Base-by-base conservation (phyloP, 2,888 invertebrate genomes). In the Tachina fera region DNA sequence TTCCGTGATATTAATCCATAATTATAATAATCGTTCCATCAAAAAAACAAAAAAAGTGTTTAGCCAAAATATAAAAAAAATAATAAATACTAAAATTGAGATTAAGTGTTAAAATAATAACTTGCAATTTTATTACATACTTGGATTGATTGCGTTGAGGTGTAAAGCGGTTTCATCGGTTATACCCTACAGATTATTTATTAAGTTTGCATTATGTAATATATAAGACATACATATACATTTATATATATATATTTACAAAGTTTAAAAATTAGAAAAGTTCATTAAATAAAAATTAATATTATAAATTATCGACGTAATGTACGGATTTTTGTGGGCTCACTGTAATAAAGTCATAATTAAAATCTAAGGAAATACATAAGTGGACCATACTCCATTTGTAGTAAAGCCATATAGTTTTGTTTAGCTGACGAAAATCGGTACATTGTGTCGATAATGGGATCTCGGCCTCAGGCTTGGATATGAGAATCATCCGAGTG, bases 51-150 rank as follows among this genome's bases (percentile, higher is more conserved):
- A 31, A 80, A 56, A 70, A 70, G 41, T 47, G 60, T 60, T 74
- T 67, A 74, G n/a, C 63, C 13, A 74, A 67, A 79, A n/a, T n/a
- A n/a, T n/a, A 82, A 71, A 70, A 6, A 31, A 31, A 31, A 31
- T n/a, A n/a, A n/a, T n/a, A 31, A 31, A 31, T 31, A 31, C 6
- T 75, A 49, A 60, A 80, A 39, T 47, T 76, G 60, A 53, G 70
- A 78, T 70, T 70, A 82, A 78, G 85, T 85, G 85, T 82, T 82
- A 85, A 74, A 85, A 85, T 82, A 77, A 84, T 74, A 74, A 68
- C 74, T 74, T 13, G 49, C 41, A 85, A 78, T 78, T 43, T 78
- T 72, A 58, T 58, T 65, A 31, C 60, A 14, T 58, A 58, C 19
- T 45, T 51, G 19, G 19, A 49, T 65, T 61, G 31, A 67, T 51